These are phyloP conservation scores for Diplazon laetatorius DNA, from an alignment of 2,888 invertebrate genomes.

Conservation along the genomic window DNA sequence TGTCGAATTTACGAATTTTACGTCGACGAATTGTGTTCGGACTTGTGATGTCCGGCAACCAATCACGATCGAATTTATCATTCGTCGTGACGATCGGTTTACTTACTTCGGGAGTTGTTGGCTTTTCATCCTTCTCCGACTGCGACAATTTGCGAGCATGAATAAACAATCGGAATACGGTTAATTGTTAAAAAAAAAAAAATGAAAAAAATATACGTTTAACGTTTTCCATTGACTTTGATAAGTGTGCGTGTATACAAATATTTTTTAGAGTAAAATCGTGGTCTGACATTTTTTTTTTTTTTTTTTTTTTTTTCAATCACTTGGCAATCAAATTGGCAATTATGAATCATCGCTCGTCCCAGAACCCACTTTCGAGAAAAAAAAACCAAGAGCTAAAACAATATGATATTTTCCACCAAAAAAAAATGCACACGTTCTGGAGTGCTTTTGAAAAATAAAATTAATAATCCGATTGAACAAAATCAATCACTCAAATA, in stretches of 20 bases:
- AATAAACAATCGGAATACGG: constrained; percentile 73
- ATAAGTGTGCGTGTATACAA: not conserved
- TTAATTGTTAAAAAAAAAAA: no score
- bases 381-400: not conserved
- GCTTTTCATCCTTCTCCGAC: constrained; percentile 79
- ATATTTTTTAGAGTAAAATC: not conserved
- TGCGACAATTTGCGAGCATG: constrained; percentile 75
- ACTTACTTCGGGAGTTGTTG: constrained; percentile 80
- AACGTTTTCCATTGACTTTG: not conserved
- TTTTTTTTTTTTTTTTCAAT: no score
- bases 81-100: constrained; percentile 73
- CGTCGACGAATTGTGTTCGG: constrained; percentile 76
- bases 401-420: not conserved
- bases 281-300: no score
- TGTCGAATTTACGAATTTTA: no score
- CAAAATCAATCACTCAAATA: no score
- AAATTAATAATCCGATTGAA: not conserved
- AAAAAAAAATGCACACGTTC: no score
- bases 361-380: not conserved
- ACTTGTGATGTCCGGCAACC: constrained; percentile 67
- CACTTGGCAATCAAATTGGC: constrained; percentile 18
- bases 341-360: not conserved
- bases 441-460: not conserved
- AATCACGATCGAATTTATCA: constrained; percentile 72
- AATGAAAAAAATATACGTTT: not conserved